A percentile compares a stretch with the other conserved stretches of the same genome.
These are phyloP conservation scores for Halcyon smyrnensis DNA, from an alignment of 2,797 vertebrate genomes.

Conservation along the genomic window DNA sequence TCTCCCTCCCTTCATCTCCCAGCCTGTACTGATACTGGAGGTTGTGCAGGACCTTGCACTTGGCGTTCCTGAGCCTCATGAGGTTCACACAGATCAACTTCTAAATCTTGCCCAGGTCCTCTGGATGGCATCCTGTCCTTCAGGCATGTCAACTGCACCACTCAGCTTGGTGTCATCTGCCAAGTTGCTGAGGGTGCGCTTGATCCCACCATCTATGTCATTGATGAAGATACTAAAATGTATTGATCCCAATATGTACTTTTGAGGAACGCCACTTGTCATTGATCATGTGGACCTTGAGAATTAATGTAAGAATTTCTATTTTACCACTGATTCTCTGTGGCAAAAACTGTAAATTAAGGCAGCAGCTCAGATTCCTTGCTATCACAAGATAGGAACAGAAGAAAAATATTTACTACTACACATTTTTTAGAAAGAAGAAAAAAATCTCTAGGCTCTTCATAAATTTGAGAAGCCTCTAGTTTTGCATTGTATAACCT, in stretches of 20 bases:
- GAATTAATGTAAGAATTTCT: not conserved
- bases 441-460: not conserved
- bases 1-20: not conserved
- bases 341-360: not conserved
- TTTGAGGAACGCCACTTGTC: not conserved
- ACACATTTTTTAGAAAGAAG: not conserved
- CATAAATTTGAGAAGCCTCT: not conserved
- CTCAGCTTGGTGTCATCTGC: not conserved
- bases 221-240: not conserved
- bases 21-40: not conserved
- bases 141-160: fast-evolving
- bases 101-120: not conserved
- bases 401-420: not conserved
- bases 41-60: not conserved
- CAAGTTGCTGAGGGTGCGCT: not conserved
- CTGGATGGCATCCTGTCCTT: not conserved
- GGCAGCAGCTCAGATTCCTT: not conserved
- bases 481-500: not conserved
- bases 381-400: not conserved
- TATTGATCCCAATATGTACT: not conserved
- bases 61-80: not conserved
- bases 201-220: not conserved
- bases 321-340: not conserved
- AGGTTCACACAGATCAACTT: not conserved
- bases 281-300: not conserved